Base-by-base conservation (phyloP, 2,888 invertebrate genomes). In the Polydrusus cervinus region DNA sequence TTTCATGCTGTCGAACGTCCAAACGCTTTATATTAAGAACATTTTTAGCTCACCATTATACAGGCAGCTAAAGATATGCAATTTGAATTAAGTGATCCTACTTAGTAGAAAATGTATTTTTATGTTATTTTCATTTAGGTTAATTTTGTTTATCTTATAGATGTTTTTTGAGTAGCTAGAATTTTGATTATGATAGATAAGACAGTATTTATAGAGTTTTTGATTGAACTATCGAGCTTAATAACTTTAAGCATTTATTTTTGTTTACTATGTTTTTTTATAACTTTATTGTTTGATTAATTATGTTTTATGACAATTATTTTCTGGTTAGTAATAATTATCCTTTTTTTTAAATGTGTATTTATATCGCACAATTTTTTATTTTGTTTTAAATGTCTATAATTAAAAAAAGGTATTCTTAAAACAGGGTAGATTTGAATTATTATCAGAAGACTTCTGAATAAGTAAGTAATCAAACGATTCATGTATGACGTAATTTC, bases 341-440 rank as follows among this genome's bases (percentile, higher is more conserved):
- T 38, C 9, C 62, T n/a, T 43, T 20, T 11, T 18, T 14, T 20
- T n/a, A 13, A n/a, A 8, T 9, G 14, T 10, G 20, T 55, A 51
- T 38, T 25, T 67, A 16, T 61, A 49, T 73, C 49, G 73, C 73
- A 73, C 67, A 73, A 67, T 55, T 66, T 72, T 30, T 43, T 64
- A 45, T 66, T 72, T 72, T 49, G 7, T 45, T 72, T 18, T 57
- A 20, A 57, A 49, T 57, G 55, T 72, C 49, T 65, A 25, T 65
- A 60, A 60, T 70, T 38, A 73, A 16, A 66, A n/a, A 62, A 66
- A 66, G 71, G 75, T 75, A 75, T 75, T 75, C 75, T 71, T 75
- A 65, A 75, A 71, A 75, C 75, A 75, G 75, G 75, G 75, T 75
- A 75, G 75, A 71, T 65, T 57, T 75, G 71, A 70, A 71, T 61